phyloP scores from a whole-genome alignment of 2,797 vertebrate genomes.

The Hoplostethus atlanticus region DNA sequence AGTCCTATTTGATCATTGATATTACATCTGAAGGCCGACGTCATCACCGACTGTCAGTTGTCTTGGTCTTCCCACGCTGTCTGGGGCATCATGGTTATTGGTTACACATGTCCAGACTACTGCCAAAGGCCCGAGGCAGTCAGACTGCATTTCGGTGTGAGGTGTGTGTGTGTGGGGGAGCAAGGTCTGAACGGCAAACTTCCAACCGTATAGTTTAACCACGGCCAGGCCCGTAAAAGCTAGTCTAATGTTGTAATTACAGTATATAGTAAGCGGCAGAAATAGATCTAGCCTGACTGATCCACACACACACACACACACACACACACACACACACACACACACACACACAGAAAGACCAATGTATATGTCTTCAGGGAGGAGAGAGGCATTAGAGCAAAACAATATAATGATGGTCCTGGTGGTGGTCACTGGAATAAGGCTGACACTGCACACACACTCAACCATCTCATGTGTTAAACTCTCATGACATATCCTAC shows the following conservation, averaged over 20 bases:
- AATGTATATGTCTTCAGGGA: conserved; percentile 38
- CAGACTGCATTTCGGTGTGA: background rate
- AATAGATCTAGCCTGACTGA: conserved; percentile 81
- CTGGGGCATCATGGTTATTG: conserved; percentile 32
- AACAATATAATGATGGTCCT: conserved; percentile 55
- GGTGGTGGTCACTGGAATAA: conserved; percentile 61
- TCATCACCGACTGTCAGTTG: conserved; percentile 18
- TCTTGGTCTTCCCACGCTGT: conserved; percentile 51
- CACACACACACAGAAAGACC: conserved; percentile 32
- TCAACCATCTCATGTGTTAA: conserved; percentile 49
- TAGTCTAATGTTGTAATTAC: conserved; percentile 76
- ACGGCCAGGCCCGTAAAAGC: conserved; percentile 69
- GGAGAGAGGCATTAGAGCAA: conserved; percentile 24
- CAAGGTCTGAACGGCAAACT: conserved; percentile 17
- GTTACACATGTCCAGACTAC: conserved; percentile 32
- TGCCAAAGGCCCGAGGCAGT: conserved; percentile 53
- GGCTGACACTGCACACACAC: conserved; percentile 62
- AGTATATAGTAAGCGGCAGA: conserved; percentile 71
- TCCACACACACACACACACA: too few species aligned
- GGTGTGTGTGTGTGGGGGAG: conserved; percentile 24
- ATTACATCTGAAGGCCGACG: conserved; percentile 12
- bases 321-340: background rate
- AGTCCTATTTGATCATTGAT: conserved; percentile 16
- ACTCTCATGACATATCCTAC: conserved; percentile 32
- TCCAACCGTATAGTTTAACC: conserved; percentile 29